Evolutionary conservation across 2,797 vertebrate genomes (phyloP).

Genomic region (Pipistrellus pipistrellus): DNA sequence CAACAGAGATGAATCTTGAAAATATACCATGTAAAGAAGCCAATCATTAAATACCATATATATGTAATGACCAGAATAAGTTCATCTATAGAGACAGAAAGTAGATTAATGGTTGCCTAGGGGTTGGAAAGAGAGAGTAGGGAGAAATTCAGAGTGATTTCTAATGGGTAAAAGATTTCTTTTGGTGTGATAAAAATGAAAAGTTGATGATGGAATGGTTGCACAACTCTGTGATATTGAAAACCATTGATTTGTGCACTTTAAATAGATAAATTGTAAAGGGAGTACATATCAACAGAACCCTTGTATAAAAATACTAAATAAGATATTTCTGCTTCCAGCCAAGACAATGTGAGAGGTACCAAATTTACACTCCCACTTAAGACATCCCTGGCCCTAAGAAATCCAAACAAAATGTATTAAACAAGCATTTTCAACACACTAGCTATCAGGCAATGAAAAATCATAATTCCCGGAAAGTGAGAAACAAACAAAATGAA

Average conservation of each 20-base stretch:
- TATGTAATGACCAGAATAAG: not conserved
- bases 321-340: slow-evolving; percentile 41
- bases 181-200: slow-evolving; percentile 29
- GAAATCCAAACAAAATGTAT: slow-evolving; percentile 21
- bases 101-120: not conserved
- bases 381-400: not conserved
- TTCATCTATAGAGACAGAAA: not conserved
- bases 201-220: slow-evolving; percentile 12
- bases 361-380: not conserved
- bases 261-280: slow-evolving; percentile 41
- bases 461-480: not conserved
- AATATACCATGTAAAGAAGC: slow-evolving; percentile 48
- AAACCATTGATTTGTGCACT: not conserved
- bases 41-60: not conserved
- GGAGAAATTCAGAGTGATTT: not conserved
- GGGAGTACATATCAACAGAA: slow-evolving; percentile 28
- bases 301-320: slow-evolving; percentile 51
- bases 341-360: not conserved
- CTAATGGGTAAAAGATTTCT: slow-evolving; percentile 28
- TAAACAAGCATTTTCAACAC: slow-evolving; percentile 35
- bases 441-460: slow-evolving; percentile 1
- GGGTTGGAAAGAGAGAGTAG: not conserved
- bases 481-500: not conserved
- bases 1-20: slow-evolving; percentile 16
- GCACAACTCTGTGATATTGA: not conserved